These are phyloP conservation scores for Pogonus chalceus DNA, from an alignment of 1,140 invertebrate species.

Conservation along the genomic window DNA sequence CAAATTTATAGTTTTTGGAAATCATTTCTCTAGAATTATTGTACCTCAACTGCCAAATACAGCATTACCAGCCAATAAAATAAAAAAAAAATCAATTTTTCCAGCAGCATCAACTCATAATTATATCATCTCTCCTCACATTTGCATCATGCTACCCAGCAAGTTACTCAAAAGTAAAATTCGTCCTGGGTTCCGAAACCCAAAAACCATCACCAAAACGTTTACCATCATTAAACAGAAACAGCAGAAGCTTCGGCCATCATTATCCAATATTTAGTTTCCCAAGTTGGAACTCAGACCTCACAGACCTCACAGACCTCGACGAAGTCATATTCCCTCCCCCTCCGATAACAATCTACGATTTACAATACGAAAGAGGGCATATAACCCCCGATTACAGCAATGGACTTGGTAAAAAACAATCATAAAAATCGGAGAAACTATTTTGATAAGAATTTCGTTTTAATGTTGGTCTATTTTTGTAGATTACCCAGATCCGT, in stretches of 20 bases:
- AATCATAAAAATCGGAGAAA: background rate
- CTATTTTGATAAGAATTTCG: background rate
- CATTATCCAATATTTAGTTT: too few relatives aligned
- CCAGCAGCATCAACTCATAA: background rate
- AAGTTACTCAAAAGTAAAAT: background rate
- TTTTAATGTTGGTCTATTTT: constrained; percentile 1
- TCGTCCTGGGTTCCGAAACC: background rate
- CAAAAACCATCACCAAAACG: background rate
- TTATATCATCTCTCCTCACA: background rate
- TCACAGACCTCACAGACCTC: background rate
- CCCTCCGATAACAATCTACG: background rate
- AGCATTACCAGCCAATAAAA: too few relatives aligned
- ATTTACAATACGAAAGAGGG: background rate
- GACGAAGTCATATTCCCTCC: background rate
- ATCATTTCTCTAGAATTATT: too few relatives aligned
- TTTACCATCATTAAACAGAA: background rate
- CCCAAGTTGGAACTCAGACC: background rate
- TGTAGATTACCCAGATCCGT: constrained; percentile 24
- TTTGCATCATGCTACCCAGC: background rate
- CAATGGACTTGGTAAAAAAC: constrained; percentile 9
- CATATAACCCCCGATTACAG: constrained; percentile 24
- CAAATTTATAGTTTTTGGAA: too few relatives aligned
- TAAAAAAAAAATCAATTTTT: too few relatives aligned
- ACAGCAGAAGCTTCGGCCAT: background rate
- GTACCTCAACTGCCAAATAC: too few relatives aligned